These are phyloP conservation scores for Menidia beryllina DNA, from an alignment of 2,113 vertebrate species.

Conservation along the genomic window DNA sequence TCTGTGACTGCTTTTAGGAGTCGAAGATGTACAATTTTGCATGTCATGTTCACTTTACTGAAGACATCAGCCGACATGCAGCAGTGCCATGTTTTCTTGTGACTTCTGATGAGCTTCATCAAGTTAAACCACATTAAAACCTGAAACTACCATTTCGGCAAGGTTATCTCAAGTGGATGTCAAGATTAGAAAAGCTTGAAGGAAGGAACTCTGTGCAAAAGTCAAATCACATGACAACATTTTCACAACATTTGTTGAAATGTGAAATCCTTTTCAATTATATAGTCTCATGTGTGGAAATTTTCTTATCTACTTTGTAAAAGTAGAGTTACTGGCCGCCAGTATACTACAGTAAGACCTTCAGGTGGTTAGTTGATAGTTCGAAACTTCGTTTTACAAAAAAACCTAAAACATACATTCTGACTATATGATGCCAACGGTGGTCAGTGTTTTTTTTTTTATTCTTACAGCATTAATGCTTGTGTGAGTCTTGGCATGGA, in stretches of 20 bases:
- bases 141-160: neutral
- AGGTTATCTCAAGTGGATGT: neutral
- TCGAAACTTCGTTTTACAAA: neutral
- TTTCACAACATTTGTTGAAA: no score
- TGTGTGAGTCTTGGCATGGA: neutral
- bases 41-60: neutral
- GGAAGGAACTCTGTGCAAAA: neutral
- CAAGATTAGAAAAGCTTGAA: neutral
- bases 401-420: neutral
- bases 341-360: neutral
- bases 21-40: neutral
- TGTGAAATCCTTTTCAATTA: no score
- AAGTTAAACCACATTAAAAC: neutral
- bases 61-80: neutral
- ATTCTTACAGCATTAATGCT: no score
- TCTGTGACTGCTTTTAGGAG: neutral
- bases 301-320: no score
- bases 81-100: neutral
- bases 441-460: neutral
- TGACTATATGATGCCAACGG: neutral
- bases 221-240: no score
- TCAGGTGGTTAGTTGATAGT: neutral
- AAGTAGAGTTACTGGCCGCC: no score
- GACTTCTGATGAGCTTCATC: neutral
- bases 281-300: no score